Base-by-base conservation (phyloP, 1,140 invertebrate species). In the Harpegnathos saltator region DNA sequence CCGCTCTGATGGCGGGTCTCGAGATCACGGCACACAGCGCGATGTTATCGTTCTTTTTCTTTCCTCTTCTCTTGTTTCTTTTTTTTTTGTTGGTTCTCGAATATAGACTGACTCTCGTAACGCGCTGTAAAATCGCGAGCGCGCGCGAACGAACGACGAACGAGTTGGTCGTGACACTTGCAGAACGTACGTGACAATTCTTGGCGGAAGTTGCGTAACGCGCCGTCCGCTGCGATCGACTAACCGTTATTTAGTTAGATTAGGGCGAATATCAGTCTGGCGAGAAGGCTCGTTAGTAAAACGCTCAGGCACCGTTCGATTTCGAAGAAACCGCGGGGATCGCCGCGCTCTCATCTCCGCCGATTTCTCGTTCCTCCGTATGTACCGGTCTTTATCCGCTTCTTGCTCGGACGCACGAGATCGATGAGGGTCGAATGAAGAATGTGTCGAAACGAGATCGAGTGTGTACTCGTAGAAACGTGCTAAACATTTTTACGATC, bases 241-340 rank as follows among this genome's bases (percentile, higher is more conserved):
- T 72, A 63, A 73, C 73, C 24, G 44, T 72, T 73, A 54, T 17
- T 69, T 78, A 44, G 5, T 33, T 63, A 62, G 44, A 38, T 73
- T 38, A 61, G 19, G 33, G 48, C 56, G 74, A 85, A 44, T 44
- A 65, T 85, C 85, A 71, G 69, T 82, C 75, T 59, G 69, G 58
- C 54, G 14, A 69, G 44, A 84, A 84, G 74, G 68, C 62, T 85
- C 68, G 69, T 86, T 69, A 63, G 17, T 63, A 29, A 74, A 82
- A 86, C 85, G 62, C 54, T 71, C 58, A 69, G 75, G 83, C 68
- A 85, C 63, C 63, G 69, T 75, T 82, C 56, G 38, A 33, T 24
- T 84, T 68, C 59, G 19, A 73, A 9, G 58, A 52, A 85, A 58
- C 52, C 44, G 17, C 2, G 38, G 15, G 62, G 38, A 22, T 19